These are phyloP conservation scores for Leptobrachium ailaonicum DNA, from an alignment of 2,113 vertebrate genomes.

Conservation along the genomic window DNA sequence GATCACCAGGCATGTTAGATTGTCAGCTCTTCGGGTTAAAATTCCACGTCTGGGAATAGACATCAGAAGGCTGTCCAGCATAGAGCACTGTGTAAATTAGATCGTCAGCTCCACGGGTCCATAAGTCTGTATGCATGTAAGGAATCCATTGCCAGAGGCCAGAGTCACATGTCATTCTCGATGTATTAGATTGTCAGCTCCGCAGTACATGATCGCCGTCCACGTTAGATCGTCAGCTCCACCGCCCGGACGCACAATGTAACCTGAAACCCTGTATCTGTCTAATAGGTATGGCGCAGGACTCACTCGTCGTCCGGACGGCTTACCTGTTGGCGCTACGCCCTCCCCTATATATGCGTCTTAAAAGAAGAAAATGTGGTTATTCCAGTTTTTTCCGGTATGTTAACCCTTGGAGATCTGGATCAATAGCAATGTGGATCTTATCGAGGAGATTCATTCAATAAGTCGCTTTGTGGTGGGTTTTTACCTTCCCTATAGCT, in stretches of 20 bases:
- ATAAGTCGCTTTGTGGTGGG: too few species aligned
- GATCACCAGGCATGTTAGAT: not conserved
- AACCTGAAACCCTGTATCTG: not conserved
- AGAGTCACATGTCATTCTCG: too few species aligned
- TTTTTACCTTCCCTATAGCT: too few species aligned
- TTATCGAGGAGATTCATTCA: too few species aligned
- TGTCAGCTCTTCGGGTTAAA: not conserved
- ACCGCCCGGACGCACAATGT: not conserved
- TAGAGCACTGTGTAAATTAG: too few species aligned
- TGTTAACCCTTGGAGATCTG: slow-evolving; percentile 6
- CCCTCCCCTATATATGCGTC: not conserved
- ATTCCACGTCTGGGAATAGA: too few species aligned
- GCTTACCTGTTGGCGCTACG: not conserved
- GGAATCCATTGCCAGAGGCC: too few species aligned
- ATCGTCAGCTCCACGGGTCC: too few species aligned
- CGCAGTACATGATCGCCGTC: not conserved
- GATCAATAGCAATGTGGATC: not conserved
- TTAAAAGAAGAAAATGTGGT: slow-evolving; percentile 31
- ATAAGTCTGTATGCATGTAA: too few species aligned
- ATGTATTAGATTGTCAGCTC: slow-evolving; percentile 14
- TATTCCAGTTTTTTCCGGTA: slow-evolving; percentile 12
- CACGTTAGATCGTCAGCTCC: slow-evolving; percentile 8
- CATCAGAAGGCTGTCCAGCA: too few species aligned
- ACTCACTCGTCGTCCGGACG: not conserved
- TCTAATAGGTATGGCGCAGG: not conserved